Base-by-base conservation (phyloP, 2,113 vertebrate genomes). In the Parotia lawesii region DNA sequence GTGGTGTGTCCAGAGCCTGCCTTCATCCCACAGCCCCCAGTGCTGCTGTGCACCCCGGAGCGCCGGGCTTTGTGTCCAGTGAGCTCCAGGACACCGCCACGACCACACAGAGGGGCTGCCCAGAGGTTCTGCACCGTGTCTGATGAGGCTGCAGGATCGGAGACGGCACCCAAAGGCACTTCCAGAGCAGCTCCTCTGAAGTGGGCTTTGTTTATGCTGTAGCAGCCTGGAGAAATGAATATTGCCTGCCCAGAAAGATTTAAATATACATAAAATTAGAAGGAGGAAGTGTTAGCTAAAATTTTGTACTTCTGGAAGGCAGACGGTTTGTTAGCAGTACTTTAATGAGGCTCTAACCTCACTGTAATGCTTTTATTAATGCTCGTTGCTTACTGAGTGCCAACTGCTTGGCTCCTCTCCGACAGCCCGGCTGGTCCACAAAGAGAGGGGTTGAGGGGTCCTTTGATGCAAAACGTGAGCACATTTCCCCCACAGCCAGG, bases 261-360 rank as follows among this genome's bases (percentile, higher is more conserved):
- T 88, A 90, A 93, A 92, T 88, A 70, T 40, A 93, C 70, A 90
- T 87, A 71, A 96, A 96, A 96, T 92, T 66, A 88, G 94, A 91
- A 96, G 91, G 84, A 94, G 89, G 75, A 95, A 93, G 80, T 24
- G 64, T 92, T 95, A 94, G 90, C 89, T 89, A 91, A 87, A 95
- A 94, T 71, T 87, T 92, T 73, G 5, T 93, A 35, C 73, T 93
- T 81, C 44, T 92, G 91, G 79, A 92, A 96, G 85, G 87, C 93
- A 97, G 95, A 75, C 70, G 60, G 91, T 94, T 96, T 80, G 40
- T 97, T 96, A 96, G 94, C 93, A 60, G 89, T 84, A 62, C 95
- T 95, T 94, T 96, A 96, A 96, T 96, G 95, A 96, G 94, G 93
- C 92, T 89, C 92, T 95, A 95, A 91, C 90, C 92, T 92, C 89